These are phyloP conservation scores for Cyphomyrus discorhynchus DNA, from an alignment of 2,113 vertebrate species.

Conservation along the genomic window DNA sequence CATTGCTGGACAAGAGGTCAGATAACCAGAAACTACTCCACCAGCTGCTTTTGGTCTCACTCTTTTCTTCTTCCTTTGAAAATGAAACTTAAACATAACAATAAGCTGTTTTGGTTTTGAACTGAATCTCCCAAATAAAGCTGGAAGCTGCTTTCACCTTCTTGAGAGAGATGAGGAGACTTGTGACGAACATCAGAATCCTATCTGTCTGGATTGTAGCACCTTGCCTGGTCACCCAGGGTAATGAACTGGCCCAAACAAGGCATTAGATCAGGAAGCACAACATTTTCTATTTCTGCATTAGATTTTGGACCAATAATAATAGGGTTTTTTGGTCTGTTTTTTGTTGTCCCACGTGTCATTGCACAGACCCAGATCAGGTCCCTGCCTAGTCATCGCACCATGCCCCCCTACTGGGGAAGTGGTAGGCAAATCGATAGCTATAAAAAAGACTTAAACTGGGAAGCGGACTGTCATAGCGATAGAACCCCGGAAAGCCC, in stretches of 20 bases:
- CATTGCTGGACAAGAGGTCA: constrained; percentile 29
- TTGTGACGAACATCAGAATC: too few species aligned
- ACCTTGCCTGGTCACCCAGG: too few species aligned
- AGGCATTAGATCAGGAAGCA: background rate
- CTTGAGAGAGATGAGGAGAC: too few species aligned
- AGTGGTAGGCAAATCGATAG: too few species aligned
- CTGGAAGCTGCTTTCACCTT: background rate
- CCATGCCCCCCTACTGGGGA: too few species aligned
- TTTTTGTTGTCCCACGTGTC: background rate
- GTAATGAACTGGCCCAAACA: too few species aligned
- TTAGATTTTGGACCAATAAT: background rate
- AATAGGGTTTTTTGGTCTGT: background rate
- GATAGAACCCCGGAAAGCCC: too few species aligned
- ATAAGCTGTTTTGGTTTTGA: background rate
- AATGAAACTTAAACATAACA: background rate
- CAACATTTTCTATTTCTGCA: background rate
- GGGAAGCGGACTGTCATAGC: too few species aligned
- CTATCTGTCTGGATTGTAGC: too few species aligned
- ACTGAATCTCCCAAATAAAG: background rate
- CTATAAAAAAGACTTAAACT: too few species aligned
- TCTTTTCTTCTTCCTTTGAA: background rate
- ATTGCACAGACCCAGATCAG: too few species aligned
- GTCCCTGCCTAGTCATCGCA: too few species aligned
- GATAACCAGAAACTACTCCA: background rate
- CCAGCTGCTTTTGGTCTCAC: background rate